These are phyloP conservation scores for Timema podura DNA, from an alignment of 2,888 invertebrate genomes.

Conservation along the genomic window DNA sequence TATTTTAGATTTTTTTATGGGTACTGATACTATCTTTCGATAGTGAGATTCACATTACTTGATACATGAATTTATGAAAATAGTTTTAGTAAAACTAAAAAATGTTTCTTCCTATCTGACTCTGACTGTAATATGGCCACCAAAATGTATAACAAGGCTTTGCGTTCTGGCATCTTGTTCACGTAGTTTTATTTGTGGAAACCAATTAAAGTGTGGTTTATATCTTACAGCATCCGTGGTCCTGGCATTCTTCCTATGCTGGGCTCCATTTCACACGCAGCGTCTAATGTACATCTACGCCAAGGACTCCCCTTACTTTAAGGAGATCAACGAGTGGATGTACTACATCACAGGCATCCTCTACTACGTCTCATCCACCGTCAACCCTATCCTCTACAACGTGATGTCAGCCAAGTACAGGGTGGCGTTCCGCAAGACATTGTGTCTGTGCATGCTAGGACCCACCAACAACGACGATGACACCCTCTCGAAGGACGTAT, in stretches of 20 bases:
- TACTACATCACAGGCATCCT: constrained; percentile 75
- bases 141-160: too few relatives aligned
- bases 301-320: constrained; percentile 53
- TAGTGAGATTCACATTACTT: too few relatives aligned
- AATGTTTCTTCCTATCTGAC: too few relatives aligned
- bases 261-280: constrained; percentile 95
- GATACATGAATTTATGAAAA: too few relatives aligned
- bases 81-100: too few relatives aligned
- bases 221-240: constrained; percentile 80
- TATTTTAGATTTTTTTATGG: too few relatives aligned
- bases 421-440: constrained; percentile 69
- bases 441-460: constrained; percentile 55
- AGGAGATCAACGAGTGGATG: constrained; percentile 69
- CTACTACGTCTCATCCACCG: constrained; percentile 77
- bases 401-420: constrained; percentile 76
- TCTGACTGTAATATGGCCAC: too few relatives aligned
- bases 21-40: too few relatives aligned
- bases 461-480: constrained; percentile 13
- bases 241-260: constrained; percentile 88
- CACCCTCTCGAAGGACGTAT: constrained; percentile 21
- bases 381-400: constrained; percentile 84
- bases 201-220: constrained; percentile 20
- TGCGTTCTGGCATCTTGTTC: too few relatives aligned
- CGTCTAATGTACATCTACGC: constrained; percentile 78
- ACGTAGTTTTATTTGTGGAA: too few relatives aligned